Base-by-base conservation (phyloP, 2,113 vertebrate species). In the Xyrauchen texanus region DNA sequence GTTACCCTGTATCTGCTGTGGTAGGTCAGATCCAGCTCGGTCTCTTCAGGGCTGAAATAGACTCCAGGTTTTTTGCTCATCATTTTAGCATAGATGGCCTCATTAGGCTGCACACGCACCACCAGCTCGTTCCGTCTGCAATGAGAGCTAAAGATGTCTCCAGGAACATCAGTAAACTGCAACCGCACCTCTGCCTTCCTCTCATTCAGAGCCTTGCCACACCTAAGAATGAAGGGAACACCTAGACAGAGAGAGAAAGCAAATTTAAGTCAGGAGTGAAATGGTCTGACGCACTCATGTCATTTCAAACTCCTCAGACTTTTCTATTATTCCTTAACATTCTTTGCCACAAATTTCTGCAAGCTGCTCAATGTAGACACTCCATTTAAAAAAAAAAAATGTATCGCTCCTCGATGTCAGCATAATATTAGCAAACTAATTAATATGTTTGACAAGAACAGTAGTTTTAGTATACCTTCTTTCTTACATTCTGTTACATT, bases 41-140 rank as follows among this genome's bases (percentile, higher is more conserved):
- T 95, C 77, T 98, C 96, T 86, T 96, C 95, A 0, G 96, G 96
- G 87, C 92, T 90, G 82, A 97, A 95, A 87, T 92, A 94, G 67
- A 96, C 94, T 3, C 96, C 96, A 0, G 96, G 96, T 71, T 95
- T 96, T 92, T 98, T 97, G 92, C 94, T 98, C 96, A 97, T 98
- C 94, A 97, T 94, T 89, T 98, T 98, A 90, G 95, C 94, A 61
- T 98, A 98, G 49, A 97, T 92, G 0, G 96, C 96, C 89, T 98
- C 96, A 0, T 95, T 91, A 73, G 96, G 96, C 91, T 98, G 96
- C 46, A 98, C 95, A 0, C 96, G 94, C 60, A 98, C 93, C 80
- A 97, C 96, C 60, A 97, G 91, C 87, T 98, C 96, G 0, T 98
- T 97, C 70, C 96, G 89, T 61, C 92, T 93, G 89, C 95, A 96